These are phyloP conservation scores for Alentia gelatinosa DNA, from an alignment of 2,888 invertebrate genomes.

Conservation along the genomic window DNA sequence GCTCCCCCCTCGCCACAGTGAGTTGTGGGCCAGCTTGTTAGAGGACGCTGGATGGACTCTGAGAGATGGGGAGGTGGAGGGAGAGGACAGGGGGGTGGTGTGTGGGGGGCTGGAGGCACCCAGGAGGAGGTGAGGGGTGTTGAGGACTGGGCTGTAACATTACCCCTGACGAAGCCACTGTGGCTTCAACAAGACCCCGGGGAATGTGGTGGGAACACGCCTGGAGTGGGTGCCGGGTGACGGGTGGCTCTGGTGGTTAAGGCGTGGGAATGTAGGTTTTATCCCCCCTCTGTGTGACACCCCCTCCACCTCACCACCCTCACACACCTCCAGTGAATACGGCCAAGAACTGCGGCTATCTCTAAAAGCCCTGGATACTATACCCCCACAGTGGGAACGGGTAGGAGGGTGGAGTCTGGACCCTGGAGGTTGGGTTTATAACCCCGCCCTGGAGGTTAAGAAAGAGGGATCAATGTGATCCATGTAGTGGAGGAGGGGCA, in stretches of 20 bases:
- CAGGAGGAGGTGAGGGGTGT: background rate
- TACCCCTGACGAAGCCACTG: background rate
- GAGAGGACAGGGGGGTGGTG: background rate
- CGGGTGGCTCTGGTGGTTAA: background rate
- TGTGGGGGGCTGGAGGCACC: background rate
- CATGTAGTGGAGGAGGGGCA: background rate
- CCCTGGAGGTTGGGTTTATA: background rate
- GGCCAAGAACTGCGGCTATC: background rate
- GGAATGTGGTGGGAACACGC: background rate
- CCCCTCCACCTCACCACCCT: too few species aligned
- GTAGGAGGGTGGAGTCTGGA: background rate
- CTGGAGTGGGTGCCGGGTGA: background rate
- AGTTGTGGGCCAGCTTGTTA: background rate
- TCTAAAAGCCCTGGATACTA: background rate
- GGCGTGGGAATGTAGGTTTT: background rate
- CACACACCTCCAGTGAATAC: background rate
- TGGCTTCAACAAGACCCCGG: background rate
- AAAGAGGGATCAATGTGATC: constrained; percentile 1
- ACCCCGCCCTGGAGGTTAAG: background rate
- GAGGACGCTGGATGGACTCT: background rate
- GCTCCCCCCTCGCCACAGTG: background rate
- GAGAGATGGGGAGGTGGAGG: background rate
- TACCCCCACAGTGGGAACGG: background rate
- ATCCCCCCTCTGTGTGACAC: background rate
- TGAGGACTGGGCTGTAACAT: background rate